Evolutionary conservation across 2,113 vertebrate species (phyloP), one percentile per base, ranked within the genome.

Genomic region (Trichomycterus rosablanca): DNA sequence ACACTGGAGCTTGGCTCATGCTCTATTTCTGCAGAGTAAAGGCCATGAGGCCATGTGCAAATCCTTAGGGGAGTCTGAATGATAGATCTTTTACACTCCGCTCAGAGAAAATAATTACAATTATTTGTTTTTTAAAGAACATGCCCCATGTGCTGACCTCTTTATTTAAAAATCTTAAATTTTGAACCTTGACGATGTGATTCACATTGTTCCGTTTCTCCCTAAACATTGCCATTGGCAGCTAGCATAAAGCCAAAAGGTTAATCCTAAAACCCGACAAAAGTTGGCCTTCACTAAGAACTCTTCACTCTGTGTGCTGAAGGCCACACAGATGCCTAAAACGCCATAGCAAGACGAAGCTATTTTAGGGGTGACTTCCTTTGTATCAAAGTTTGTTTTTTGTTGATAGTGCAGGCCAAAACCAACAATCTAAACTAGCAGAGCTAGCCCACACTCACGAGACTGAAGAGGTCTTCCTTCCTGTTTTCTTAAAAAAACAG

Each of bases 291-390:
- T 50, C 52, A 53, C 20, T 12, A 10, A 59, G 54, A 12, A 20
- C 37, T 59, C 73, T 65, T 43, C 49, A 10, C 49, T 64, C 50
- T 32, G 62, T 72, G 77, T 54, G 74, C 68, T 48, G 62, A 76
- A 28, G 79, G 77, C 83, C 85, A 84, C 82, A 82, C 83, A 85
- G 80, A 76, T 70, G 79, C 30, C 40, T 66, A 39, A 20, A 50
- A 66, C 74, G 60, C 66, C 68, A 68, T 70, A 42, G 52, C 71
- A 74, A 74, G 72, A 70, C 66, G 71, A 55, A 68, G 80, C 80
- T 84, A 84, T 83, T 85, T 84, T 77, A 75, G 71, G 69, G 77
- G 70, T 73, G 77, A 82, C 78, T 81, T 87, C 82, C 83, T 87
- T 79, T 71, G 67, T 74, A 71, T 76, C 63, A 79, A 65, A 66